phyloP scores from a whole-genome alignment of 2,113 vertebrate species.

The Glaucidium brasilianum region DNA sequence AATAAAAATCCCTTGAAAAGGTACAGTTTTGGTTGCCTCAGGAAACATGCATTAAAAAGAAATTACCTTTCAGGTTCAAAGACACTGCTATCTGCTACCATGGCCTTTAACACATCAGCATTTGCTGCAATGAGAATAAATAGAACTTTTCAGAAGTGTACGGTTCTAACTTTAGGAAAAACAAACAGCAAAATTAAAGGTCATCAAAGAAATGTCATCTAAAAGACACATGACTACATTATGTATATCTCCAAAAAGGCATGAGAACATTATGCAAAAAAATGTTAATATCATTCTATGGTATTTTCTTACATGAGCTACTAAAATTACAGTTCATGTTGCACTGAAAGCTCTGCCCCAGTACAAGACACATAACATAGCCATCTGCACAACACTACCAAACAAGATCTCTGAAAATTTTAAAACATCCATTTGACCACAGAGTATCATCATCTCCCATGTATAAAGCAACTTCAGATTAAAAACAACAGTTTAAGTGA shows the following conservation, averaged over 20 bases:
- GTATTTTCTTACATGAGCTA: not conserved
- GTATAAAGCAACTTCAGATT: not conserved
- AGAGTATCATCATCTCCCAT: not conserved
- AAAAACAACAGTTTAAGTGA: not conserved
- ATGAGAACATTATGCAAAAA: not conserved
- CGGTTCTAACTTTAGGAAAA: not conserved
- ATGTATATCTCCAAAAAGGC: not conserved
- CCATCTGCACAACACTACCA: not conserved
- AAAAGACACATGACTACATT: not conserved
- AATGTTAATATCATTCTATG: not conserved
- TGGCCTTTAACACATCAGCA: constrained; percentile 90
- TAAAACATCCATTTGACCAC: not conserved
- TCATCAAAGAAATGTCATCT: not conserved
- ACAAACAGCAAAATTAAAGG: not conserved
- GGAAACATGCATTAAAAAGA: constrained; percentile 18
- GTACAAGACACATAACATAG: accelerated
- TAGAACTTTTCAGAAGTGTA: constrained; percentile 9
- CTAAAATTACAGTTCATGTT: not conserved
- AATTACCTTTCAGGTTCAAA: constrained; percentile 88
- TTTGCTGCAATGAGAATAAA: constrained; percentile 81
- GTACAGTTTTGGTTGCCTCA: not conserved
- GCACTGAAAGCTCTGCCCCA: not conserved
- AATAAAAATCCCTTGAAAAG: not conserved
- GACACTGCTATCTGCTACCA: constrained; percentile 84
- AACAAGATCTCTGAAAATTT: not conserved